Base-by-base conservation (phyloP, 1,140 invertebrate genomes). In the Drosophila setifemur region DNA sequence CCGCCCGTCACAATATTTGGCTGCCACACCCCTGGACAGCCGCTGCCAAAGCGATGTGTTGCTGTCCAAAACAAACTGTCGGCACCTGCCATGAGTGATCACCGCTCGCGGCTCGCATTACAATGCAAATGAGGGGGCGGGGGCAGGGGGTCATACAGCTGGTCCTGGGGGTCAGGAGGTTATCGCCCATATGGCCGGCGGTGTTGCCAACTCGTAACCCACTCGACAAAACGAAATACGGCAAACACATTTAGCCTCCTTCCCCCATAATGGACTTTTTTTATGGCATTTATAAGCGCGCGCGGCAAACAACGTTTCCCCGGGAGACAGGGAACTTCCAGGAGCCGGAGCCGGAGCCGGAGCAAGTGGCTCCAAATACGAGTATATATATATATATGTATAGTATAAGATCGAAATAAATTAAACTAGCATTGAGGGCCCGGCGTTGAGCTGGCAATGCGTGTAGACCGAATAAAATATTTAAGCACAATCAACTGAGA, bases 211-310 rank as follows among this genome's bases (percentile, higher is more conserved):
- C 50, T 58, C 44, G 44, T 52, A 53, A 50, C 58, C 58, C 23
- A 68, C 33, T 64, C 49, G 52, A 54, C 28, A 28, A 50, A 19
- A 43, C 12, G 21, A 12, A 49, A 49, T 16, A 44, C 54, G 54
- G 21, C 37, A 57, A 52, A 71, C 69, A 72, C 69, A 73, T 54
- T 72, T 63, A 63, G 67, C 18, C 25, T 19, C 35, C 55, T 37
- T 64, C 18, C 25, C 25, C 35, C 55, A 37, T 64, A 72, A 72
- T 72, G 55, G 57, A 43, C 28, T 33, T 44, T 72, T 72, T 73
- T 73, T 72, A 73, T 73, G 70, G 68, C 70, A 73, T 72, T 64
- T 72, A 71, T 60, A 72, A 72, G 43, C 43, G 55, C 42, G 43
- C 43, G 55, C 42, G 43, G 29, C 57, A 44, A 53, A 42, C 28